Percentiles rank a stretch among this genome's conserved stretches.
Conservation (phyloP, 2,888 invertebrate genomes). For the Scaptomyza polygonia region DNA sequence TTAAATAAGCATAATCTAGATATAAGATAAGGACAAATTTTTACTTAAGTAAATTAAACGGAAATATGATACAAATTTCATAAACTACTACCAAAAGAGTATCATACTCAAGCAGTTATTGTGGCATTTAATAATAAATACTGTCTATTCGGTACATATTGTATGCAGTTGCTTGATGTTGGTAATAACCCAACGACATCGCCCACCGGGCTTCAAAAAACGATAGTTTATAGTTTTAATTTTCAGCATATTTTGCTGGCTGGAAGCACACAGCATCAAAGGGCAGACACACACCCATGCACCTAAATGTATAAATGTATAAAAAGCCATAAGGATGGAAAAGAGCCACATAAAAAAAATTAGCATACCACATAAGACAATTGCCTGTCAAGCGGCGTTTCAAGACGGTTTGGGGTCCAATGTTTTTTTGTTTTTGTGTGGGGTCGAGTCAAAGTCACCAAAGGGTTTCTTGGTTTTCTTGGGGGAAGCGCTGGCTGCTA, state of each 20-base stretch:
- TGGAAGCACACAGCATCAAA: conserved; percentile 35
- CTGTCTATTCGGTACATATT: conserved; percentile 15
- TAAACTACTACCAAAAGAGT: conserved; percentile 19
- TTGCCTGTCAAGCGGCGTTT: conserved; percentile 67
- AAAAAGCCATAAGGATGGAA: conserved; percentile 29
- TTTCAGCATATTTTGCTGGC: conserved; percentile 62
- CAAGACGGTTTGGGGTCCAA: conserved; percentile 43
- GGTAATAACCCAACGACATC: conserved; percentile 60
- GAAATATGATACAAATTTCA: conserved; percentile 6
- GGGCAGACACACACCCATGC: not conserved
- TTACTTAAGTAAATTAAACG: no score
- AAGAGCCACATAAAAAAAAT: conserved; percentile 59
- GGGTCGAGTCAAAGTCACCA: conserved; percentile 49
- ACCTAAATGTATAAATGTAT: not conserved
- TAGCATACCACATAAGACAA: conserved; percentile 77
- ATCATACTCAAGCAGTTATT: conserved; percentile 21
- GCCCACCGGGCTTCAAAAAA: conserved; percentile 47
- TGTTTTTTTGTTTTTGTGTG: conserved; percentile 12
- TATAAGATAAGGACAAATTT: no score
- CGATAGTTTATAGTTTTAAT: conserved; percentile 76
- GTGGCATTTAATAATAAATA: conserved; percentile 22
- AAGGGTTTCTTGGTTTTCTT: conserved; percentile 52
- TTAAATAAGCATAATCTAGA: no score
- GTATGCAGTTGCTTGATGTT: conserved; percentile 55
- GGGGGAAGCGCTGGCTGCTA: conserved; percentile 38